phyloP scores from a whole-genome alignment of 2,113 vertebrate species.

The Triplophysa tibetana region DNA sequence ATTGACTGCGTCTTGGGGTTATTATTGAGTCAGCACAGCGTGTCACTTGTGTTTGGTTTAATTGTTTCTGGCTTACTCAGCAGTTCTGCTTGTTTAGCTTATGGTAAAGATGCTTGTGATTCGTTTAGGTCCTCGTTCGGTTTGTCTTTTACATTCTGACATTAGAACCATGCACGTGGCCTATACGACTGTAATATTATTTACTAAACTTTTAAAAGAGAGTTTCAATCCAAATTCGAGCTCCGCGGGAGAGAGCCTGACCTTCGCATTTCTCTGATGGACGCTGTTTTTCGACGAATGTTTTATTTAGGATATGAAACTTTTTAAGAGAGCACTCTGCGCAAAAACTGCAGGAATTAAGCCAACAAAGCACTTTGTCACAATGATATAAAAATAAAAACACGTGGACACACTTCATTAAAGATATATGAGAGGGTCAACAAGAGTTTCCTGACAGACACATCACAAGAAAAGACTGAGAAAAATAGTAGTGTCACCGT shows the following conservation, averaged over 20 bases:
- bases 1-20: background rate
- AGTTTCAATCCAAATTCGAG: too few species aligned
- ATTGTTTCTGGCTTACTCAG: background rate
- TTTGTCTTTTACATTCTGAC: background rate
- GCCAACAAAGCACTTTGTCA: conserved; percentile 41
- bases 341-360: conserved; percentile 48
- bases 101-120: background rate
- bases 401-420: conserved; percentile 7
- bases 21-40: conserved; percentile 17
- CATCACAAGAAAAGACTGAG: background rate
- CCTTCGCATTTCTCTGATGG: background rate
- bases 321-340: conserved; percentile 53
- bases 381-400: conserved; percentile 32
- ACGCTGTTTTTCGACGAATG: conserved; percentile 51
- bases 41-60: conserved; percentile 8
- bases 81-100: background rate
- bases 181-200: background rate
- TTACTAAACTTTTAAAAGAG: too few species aligned
- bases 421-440: conserved; percentile 41
- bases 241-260: background rate
- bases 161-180: background rate
- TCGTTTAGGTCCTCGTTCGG: background rate
- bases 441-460: background rate
- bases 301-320: conserved; percentile 63
- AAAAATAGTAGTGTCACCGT: too few species aligned